Conservation (phyloP, 2,888 invertebrate genomes). For the Gymnocheta viridis region DNA sequence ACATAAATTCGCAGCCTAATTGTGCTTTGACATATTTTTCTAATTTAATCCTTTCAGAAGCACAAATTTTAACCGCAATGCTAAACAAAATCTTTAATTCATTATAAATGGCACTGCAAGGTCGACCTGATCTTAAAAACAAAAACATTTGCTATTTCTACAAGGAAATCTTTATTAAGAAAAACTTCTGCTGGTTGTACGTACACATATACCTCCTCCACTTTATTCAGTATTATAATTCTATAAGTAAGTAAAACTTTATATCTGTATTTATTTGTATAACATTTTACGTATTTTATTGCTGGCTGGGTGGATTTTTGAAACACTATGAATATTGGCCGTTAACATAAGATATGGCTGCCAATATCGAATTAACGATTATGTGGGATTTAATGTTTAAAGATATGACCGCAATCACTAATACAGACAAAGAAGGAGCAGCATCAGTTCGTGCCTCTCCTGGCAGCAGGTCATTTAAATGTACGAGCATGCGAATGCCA, state of each 20-base stretch:
- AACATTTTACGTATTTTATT: background rate
- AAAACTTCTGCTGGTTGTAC: conserved; percentile 26
- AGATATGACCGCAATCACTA: conserved; percentile 68
- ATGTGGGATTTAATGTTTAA: conserved; percentile 64
- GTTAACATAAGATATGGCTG: conserved; percentile 43
- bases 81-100: too few relatives aligned
- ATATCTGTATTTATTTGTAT: conserved; percentile 23
- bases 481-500: conserved; percentile 1
- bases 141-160: background rate
- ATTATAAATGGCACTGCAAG: background rate
- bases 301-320: background rate
- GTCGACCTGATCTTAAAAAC: background rate
- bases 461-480: conserved; percentile 33
- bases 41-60: too few relatives aligned
- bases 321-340: conserved; percentile 9
- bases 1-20: too few relatives aligned
- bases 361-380: conserved; percentile 66
- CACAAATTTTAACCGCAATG: too few relatives aligned
- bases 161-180: background rate
- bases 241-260: conserved; percentile 11
- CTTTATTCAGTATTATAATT: background rate
- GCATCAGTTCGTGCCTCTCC: background rate
- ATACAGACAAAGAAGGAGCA: conserved; percentile 26
- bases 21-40: too few relatives aligned
- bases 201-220: background rate